Base-by-base conservation (phyloP, 2,888 invertebrate genomes). In the Megaustenia siamemsis region DNA sequence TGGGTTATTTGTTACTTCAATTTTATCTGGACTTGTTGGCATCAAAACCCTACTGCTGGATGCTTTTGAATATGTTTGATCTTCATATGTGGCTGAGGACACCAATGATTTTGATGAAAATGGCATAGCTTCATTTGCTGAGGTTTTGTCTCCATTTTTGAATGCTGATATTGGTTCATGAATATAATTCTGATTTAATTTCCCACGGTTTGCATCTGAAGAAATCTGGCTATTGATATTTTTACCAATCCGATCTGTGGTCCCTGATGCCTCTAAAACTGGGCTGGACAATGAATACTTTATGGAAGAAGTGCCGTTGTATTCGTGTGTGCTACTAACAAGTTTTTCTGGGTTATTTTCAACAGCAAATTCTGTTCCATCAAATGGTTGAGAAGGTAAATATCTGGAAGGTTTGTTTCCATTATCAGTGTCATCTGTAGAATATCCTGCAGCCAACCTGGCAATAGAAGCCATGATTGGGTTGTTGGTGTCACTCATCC, bases 391-490 rank as follows among this genome's bases (percentile, higher is more conserved):
- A 60, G 28, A 32, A 1, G 21, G 1, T 4, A 53, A 21, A 21
- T 8, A 18, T 28, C 18, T 66, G 63, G 12, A 68, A 40, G 49
- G 12, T 28, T n/a, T 35, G 0, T 24, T 40, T 49, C 24, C 78
- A 15, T 49, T 81, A 43, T 43, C 71, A 24, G 53, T 76, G 32
- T 84, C 82, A 35, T 66, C 77, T 2, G 82, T 68, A 8, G 63
- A 80, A 12, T 78, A 38, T 18, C 73, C 83, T n/a, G 78, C 79
- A 28, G 81, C 85, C 32, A 81, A 69, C 15, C 79, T 80, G 28
- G 79, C 75, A 53, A 78, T 66, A 4, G 66, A 68, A 24, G 79
- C 80, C 78, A 79, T 83, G 69, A 80, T 80, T 45, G 80, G 75
- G n/a, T 83, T 77, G 40, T 53, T 78, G 8, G 28, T 79, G 24